Base-by-base conservation (phyloP, 2,888 invertebrate genomes). In the Quadriops clusia region DNA sequence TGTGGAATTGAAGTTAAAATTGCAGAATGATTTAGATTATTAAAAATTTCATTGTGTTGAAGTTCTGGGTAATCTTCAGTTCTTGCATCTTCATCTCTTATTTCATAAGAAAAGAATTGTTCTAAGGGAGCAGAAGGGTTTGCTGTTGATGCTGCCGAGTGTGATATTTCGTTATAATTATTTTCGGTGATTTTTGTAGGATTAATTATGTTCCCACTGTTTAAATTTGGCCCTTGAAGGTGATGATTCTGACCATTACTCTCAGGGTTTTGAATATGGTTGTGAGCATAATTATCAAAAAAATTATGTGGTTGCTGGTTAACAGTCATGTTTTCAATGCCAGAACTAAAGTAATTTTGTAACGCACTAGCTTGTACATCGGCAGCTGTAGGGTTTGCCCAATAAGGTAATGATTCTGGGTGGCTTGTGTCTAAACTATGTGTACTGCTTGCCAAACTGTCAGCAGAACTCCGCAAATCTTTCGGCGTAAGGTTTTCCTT, bases 211-310 rank as follows among this genome's bases (percentile, higher is more conserved):
- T n/a, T n/a, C n/a, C n/a, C n/a, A n/a, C n/a, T n/a, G n/a, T n/a
- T n/a, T n/a, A n/a, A n/a, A n/a, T n/a, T n/a, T n/a, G n/a, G n/a
- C n/a, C n/a, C n/a, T n/a, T n/a, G n/a, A n/a, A n/a, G n/a, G n/a
- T n/a, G n/a, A n/a, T n/a, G n/a, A n/a, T n/a, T n/a, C n/a, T n/a
- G n/a, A n/a, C n/a, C n/a, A n/a, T n/a, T n/a, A n/a, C n/a, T n/a
- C n/a, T n/a, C n/a, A n/a, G n/a, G n/a, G n/a, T n/a, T n/a, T n/a
- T n/a, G n/a, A n/a, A n/a, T n/a, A n/a, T n/a, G n/a, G n/a, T n/a
- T n/a, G n/a, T n/a, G n/a, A n/a, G 16, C 10, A 12, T 36, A 33
- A 28, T 37, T 45, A 45, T 54, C 54, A 37, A 54, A 56, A 41
- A 54, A 53, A 34, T 30, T 41, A 29, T 14, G 40, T 17, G 20